A percentile compares a stretch with the other conserved stretches of the same genome.
phyloP scores from a whole-genome alignment of 2,113 vertebrate species.

The Origma solitaria region DNA sequence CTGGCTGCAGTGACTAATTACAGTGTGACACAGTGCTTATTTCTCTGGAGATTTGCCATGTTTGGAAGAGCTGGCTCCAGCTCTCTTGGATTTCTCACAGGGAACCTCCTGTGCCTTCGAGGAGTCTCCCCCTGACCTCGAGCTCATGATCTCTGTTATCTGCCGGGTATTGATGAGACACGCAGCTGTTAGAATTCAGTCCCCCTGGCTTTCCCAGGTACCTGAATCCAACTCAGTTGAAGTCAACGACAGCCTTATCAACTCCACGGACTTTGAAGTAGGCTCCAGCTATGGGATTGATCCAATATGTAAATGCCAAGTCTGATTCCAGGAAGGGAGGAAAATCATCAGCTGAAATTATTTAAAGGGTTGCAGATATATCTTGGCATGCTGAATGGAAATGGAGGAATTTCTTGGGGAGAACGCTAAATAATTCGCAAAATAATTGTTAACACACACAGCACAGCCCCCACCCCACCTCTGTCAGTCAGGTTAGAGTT shows the following conservation, averaged over 20 bases:
- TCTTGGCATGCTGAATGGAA: conserved; percentile 1
- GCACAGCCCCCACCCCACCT: neutral
- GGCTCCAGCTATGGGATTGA: neutral
- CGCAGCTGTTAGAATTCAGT: neutral
- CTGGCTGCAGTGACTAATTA: neutral
- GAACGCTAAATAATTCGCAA: neutral
- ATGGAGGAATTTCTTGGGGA: neutral
- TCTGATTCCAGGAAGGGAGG: conserved; percentile 23
- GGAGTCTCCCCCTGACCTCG: neutral
- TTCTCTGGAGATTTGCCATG: neutral
- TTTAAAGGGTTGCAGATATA: conserved; percentile 37
- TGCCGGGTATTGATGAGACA: neutral
- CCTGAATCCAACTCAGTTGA: neutral
- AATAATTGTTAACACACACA: neutral
- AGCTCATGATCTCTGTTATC: neutral
- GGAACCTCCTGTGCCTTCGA: neutral
- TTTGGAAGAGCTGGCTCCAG: neutral
- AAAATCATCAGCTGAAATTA: conserved; percentile 31
- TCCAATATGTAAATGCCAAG: neutral
- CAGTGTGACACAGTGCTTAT: neutral
- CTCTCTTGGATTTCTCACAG: neutral
- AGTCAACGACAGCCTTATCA: neutral
- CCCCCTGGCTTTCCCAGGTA: neutral
- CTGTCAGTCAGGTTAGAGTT: neutral
- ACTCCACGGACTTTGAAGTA: neutral